A percentile compares a stretch with the other conserved stretches of the same genome.
Evolutionary conservation across 2,888 invertebrate species (phyloP).

Genomic region (Dasypogon diadema): DNA sequence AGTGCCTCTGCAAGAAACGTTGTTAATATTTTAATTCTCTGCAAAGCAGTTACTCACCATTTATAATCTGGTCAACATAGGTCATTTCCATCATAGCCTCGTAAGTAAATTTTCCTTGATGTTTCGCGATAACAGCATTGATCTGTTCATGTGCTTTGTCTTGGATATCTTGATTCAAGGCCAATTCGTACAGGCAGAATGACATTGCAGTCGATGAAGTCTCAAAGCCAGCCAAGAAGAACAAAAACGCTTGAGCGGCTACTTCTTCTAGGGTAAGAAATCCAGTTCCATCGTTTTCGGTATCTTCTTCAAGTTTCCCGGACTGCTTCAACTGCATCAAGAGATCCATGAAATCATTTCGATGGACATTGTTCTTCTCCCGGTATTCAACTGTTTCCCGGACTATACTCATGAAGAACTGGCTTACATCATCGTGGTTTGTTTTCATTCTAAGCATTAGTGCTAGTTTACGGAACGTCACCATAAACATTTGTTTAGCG

Average conservation of each 20-base stretch:
- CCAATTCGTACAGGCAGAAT: slow-evolving; percentile 70
- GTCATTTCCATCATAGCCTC: slow-evolving; percentile 69
- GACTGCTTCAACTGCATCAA: slow-evolving; percentile 66
- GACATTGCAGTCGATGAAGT: slow-evolving; percentile 70
- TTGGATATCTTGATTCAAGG: slow-evolving; percentile 69
- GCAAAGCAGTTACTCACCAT: slow-evolving; percentile 62
- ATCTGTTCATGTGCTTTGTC: slow-evolving; percentile 68
- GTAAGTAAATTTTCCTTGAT: slow-evolving; percentile 68
- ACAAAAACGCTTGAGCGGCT: slow-evolving; percentile 71
- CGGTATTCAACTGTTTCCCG: slow-evolving; percentile 65
- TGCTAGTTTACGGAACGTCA: slow-evolving; percentile 60
- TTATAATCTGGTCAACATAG: slow-evolving; percentile 69
- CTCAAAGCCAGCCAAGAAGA: slow-evolving; percentile 72
- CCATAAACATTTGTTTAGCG: neutral
- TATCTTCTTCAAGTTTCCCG: neutral
- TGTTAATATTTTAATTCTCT: too few relatives aligned
- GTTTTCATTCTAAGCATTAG: slow-evolving; percentile 59
- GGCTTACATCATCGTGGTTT: slow-evolving; percentile 60
- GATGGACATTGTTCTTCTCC: slow-evolving; percentile 63
- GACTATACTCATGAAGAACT: slow-evolving; percentile 65
- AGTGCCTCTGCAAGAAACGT: slow-evolving; percentile 68
- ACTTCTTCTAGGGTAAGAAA: slow-evolving; percentile 68
- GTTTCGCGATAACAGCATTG: slow-evolving; percentile 62
- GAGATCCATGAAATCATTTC: slow-evolving; percentile 71
- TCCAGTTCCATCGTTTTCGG: slow-evolving; percentile 41